Conservation (phyloP, 2,113 vertebrate genomes). For the Carassius gibelio region DNA sequence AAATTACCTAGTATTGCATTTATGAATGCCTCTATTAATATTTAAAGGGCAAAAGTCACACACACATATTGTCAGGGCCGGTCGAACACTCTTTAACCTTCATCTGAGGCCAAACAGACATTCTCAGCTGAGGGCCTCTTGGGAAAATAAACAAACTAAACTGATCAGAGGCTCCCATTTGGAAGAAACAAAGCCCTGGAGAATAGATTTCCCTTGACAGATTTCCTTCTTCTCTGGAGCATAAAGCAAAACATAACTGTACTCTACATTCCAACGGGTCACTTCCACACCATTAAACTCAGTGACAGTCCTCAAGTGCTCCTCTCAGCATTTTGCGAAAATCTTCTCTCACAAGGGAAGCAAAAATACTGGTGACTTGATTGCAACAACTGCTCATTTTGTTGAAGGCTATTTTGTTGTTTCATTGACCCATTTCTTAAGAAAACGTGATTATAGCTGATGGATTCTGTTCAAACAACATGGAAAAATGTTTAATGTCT, state of each 20-base stretch:
- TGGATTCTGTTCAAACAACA: background rate
- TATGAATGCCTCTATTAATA: background rate
- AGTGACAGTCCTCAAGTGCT: background rate
- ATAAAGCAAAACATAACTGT: conserved; percentile 23
- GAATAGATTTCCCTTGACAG: conserved; percentile 42
- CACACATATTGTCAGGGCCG: conserved; percentile 12
- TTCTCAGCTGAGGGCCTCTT: conserved; percentile 13
- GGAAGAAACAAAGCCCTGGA: conserved; percentile 37
- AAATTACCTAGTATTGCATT: background rate
- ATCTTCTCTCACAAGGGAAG: background rate
- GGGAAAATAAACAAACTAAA: conserved; percentile 37
- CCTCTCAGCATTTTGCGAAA: background rate
- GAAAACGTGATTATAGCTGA: background rate
- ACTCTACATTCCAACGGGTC: conserved; percentile 41
- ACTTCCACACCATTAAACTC: conserved; percentile 51
- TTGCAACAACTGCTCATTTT: background rate
- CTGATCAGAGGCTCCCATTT: conserved; percentile 10
- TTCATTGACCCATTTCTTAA: background rate
- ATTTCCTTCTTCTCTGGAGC: conserved; percentile 49
- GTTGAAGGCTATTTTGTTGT: background rate
- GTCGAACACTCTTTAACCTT: conserved; percentile 27
- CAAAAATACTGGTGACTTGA: background rate
- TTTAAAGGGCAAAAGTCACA: background rate
- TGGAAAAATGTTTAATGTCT: background rate
- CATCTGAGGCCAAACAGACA: conserved; percentile 33